Evolutionary conservation across 2,113 vertebrate species (phyloP).

Genomic region (Podiceps cristatus): DNA sequence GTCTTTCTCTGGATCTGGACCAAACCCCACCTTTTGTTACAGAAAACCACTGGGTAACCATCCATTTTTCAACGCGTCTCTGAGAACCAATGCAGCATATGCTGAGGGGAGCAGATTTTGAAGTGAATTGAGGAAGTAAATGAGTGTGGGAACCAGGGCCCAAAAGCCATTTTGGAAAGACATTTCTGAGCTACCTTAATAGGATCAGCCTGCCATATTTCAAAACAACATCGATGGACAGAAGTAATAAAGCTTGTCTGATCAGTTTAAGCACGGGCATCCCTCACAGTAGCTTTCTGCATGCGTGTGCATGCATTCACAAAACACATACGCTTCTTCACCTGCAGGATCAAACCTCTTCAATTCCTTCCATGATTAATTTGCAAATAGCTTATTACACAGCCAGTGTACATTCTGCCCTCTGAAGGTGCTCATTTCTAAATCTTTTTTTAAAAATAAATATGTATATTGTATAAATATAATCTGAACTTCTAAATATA

Average conservation of each 20-base stretch:
- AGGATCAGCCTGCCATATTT: neutral
- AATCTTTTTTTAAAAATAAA: neutral
- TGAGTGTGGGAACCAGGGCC: neutral
- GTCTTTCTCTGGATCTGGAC: neutral
- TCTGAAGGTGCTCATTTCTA: neutral
- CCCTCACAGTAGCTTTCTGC: neutral
- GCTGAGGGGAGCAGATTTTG: neutral
- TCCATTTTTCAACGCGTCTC: neutral
- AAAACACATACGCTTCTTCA: neutral
- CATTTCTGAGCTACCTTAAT: neutral
- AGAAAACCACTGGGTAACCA: neutral
- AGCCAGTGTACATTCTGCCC: accelerated
- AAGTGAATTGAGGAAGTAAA: neutral
- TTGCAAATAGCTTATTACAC: neutral
- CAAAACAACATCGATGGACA: neutral
- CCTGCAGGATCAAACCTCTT: neutral
- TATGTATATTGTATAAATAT: neutral
- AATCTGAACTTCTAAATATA: neutral
- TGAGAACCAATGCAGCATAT: neutral
- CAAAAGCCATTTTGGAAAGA: neutral
- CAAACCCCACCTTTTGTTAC: neutral
- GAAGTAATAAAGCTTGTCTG: slow-evolving; percentile 21
- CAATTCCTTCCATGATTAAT: neutral
- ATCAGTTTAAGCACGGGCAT: neutral
- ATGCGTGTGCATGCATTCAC: neutral